Evolutionary conservation across 2,888 invertebrate species (phyloP).

Genomic region (Limnephilus auricula): DNA sequence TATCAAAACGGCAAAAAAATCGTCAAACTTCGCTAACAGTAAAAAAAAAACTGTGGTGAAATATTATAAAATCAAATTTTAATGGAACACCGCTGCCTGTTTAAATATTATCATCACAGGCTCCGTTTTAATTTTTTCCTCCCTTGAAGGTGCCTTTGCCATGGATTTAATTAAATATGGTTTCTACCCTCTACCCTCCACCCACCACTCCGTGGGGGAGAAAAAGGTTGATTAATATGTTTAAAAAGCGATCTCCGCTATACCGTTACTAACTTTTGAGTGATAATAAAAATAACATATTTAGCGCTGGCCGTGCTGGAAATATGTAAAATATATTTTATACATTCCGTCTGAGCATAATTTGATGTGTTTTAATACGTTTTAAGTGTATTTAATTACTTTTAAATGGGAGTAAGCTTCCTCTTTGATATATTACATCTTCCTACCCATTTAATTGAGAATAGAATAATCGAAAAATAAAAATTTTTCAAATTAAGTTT

Average conservation of each 20-base stretch:
- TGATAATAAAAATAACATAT: neutral
- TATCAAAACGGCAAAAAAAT: too few species aligned
- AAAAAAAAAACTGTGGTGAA: neutral
- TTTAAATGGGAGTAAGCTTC: neutral
- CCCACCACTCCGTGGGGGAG: neutral
- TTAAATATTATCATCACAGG: conserved; percentile 18
- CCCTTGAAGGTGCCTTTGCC: conserved; percentile 27
- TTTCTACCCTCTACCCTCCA: neutral
- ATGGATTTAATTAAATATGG: conserved; percentile 41
- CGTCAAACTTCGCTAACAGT: too few species aligned
- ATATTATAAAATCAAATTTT: neutral
- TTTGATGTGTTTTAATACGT: neutral
- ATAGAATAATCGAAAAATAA: neutral
- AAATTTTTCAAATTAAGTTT: neutral
- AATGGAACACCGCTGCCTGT: neutral
- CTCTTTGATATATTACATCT: neutral
- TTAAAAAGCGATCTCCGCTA: conserved; percentile 16
- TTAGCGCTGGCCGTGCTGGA: neutral
- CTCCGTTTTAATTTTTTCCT: neutral
- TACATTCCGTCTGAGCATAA: neutral
- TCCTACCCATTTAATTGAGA: neutral
- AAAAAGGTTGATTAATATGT: conserved; percentile 30
- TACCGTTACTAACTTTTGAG: neutral
- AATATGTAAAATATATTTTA: neutral
- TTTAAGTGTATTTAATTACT: neutral